Base-by-base conservation (phyloP, 2,113 vertebrate species). In the Neodon shergylaensis region DNA sequence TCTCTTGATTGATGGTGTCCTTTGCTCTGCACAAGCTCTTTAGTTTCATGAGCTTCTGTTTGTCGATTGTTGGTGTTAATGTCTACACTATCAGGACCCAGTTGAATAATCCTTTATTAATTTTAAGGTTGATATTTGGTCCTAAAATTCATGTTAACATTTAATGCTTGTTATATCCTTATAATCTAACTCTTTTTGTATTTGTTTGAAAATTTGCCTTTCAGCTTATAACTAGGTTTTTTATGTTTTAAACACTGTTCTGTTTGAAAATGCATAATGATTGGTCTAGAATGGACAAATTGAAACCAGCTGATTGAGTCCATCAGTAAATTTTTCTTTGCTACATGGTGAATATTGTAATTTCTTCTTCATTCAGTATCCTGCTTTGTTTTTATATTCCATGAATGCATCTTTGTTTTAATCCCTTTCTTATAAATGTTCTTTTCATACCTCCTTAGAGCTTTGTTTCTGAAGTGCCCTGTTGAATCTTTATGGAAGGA, bases 251-350 rank as follows among this genome's bases (percentile, higher is more conserved):
- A 31, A 74, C 24, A 77, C 10, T 81, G 2, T 68, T 96, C 82
- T 49, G 54, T 97, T 79, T 93, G 66, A 88, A 97, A 96, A 88
- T 81, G n/a, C 17, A 95, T 44, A 4, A 3, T 90, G 24, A 8
- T 94, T 95, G 24, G 63, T 54, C 9, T 91, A 72, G 9, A 52
- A n/a, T 77, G 11, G n/a, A 1, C 7, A 77, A 86, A 9, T 42
- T 83, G 70, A 47, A 73, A 3, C 10, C 28, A 72, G 3, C 13
- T 47, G 12, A 5, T 63, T 89, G 47, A 39, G 7, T 77, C 76
- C 13, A 58, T 49, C 26, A 52, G 39, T 70, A 42, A 33, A 12
- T 33, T 89, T 95, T 91, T 92, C 36, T 88, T 97, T 84, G 76
- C 21, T 90, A 14, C 33, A 83, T 94, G 33, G 39, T 61, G n/a